These are phyloP conservation scores for Parazoanthus darwini DNA, from an alignment of 92 coral and sea anemone species.

Conservation along the genomic window DNA sequence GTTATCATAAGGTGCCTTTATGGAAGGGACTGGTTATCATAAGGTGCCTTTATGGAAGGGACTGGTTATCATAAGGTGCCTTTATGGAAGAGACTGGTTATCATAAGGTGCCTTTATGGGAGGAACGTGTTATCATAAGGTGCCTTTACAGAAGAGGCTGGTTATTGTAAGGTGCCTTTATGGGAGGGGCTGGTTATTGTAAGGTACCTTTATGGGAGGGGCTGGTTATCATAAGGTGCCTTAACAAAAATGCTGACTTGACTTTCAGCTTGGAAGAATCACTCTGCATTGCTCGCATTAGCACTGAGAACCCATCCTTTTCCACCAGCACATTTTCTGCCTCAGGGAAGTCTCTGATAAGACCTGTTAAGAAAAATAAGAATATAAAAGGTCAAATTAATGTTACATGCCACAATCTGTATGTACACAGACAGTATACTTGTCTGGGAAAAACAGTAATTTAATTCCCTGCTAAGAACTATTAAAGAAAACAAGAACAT, in stretches of 20 bases:
- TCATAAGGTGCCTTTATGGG: neutral
- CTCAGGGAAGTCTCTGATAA: constrained; percentile 70
- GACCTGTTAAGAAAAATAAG: constrained; percentile 53
- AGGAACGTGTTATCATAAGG: neutral
- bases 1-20: too few relatives aligned
- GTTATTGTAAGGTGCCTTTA: neutral
- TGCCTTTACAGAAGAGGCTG: constrained; percentile 60
- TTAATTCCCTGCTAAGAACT: too few relatives aligned
- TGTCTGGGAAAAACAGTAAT: too few relatives aligned
- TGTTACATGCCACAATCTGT: neutral
- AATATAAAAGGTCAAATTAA: neutral
- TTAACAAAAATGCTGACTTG: constrained; percentile 75
- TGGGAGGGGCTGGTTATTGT: neutral
- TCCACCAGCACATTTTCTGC: constrained; percentile 73
- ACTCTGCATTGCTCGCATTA: constrained; percentile 82
- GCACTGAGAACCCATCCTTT: constrained; percentile 73
- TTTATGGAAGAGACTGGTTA: neutral
- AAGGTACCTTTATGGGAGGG: constrained; percentile 67
- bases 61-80: too few relatives aligned
- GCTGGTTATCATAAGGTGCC: constrained; percentile 52
- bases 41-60: too few relatives aligned
- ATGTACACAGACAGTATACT: neutral
- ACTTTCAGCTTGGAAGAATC: constrained; percentile 67
- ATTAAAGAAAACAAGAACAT: too few relatives aligned
- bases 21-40: too few relatives aligned